Conservation (phyloP, 2,888 invertebrate species). For the Andrena haemorrhoa region DNA sequence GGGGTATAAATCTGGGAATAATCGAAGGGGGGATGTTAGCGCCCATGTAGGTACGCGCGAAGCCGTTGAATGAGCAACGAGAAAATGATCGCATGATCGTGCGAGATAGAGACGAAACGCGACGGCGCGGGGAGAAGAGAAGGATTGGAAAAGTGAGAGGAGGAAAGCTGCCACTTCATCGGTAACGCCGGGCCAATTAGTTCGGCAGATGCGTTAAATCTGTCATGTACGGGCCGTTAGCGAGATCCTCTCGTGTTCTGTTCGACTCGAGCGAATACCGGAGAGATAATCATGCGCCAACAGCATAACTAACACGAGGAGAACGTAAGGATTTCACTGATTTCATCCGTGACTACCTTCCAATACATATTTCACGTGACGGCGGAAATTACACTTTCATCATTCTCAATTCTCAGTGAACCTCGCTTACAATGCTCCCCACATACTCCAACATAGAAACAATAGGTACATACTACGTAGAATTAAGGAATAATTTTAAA, state of each 20-base stretch:
- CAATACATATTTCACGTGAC: not conserved
- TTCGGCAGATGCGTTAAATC: slow-evolving; percentile 80
- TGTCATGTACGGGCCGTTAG: slow-evolving; percentile 71
- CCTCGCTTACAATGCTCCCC: no score
- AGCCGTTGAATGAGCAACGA: slow-evolving; percentile 6
- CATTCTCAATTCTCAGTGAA: no score
- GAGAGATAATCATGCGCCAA: slow-evolving; percentile 65
- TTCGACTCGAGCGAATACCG: slow-evolving; percentile 24
- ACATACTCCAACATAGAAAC: no score
- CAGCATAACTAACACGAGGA: slow-evolving; percentile 60
- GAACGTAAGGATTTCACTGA: slow-evolving; percentile 33
- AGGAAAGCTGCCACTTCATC: slow-evolving; percentile 67
- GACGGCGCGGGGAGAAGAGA: not conserved
- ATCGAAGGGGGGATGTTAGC: slow-evolving; percentile 19
- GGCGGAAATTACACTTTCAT: no score
- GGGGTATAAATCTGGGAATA: slow-evolving; percentile 18
- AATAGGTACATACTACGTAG: no score
- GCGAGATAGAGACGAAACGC: not conserved
- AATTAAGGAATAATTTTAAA: not conserved
- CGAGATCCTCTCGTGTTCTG: slow-evolving; percentile 47
- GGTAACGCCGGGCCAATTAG: slow-evolving; percentile 76
- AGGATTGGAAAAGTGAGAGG: slow-evolving; percentile 22
- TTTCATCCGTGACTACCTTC: slow-evolving; percentile 6
- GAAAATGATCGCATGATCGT: slow-evolving; percentile 1
- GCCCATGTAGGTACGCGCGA: not conserved